Conservation (phyloP, 2,888 invertebrate species). For the Stenurella melanura region DNA sequence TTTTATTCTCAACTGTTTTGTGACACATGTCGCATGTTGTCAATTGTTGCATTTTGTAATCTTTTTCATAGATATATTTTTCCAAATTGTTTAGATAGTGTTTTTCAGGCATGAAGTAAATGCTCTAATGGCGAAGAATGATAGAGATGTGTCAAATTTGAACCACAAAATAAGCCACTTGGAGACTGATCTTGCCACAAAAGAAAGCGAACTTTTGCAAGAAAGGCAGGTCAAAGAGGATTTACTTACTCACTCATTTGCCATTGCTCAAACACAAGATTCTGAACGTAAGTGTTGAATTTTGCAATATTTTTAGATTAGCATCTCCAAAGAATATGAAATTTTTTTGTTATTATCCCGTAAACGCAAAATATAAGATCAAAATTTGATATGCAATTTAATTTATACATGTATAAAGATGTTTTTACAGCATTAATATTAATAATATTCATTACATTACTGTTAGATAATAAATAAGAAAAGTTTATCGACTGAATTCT, state of each 20-base stretch:
- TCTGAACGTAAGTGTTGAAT: conserved; percentile 74
- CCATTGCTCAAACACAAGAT: conserved; percentile 73
- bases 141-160: conserved; percentile 74
- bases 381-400: no score
- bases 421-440: no score
- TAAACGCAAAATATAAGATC: no score
- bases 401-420: no score
- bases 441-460: no score
- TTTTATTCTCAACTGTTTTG: conserved; percentile 5
- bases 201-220: conserved; percentile 77
- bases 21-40: conserved; percentile 22
- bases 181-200: conserved; percentile 75
- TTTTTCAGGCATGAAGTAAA: conserved; percentile 75
- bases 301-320: conserved; percentile 19
- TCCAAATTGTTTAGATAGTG: conserved; percentile 26
- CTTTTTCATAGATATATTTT: background rate
- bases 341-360: no score
- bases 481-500: no score
- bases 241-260: conserved; percentile 74
- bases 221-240: conserved; percentile 77
- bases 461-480: no score
- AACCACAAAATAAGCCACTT: conserved; percentile 74
- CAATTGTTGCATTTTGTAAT: conserved; percentile 9
- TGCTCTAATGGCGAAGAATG: conserved; percentile 75
- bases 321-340: no score